These are phyloP conservation scores for Oxycera nigricornis DNA, from an alignment of 2,888 invertebrate species.

Conservation along the genomic window DNA sequence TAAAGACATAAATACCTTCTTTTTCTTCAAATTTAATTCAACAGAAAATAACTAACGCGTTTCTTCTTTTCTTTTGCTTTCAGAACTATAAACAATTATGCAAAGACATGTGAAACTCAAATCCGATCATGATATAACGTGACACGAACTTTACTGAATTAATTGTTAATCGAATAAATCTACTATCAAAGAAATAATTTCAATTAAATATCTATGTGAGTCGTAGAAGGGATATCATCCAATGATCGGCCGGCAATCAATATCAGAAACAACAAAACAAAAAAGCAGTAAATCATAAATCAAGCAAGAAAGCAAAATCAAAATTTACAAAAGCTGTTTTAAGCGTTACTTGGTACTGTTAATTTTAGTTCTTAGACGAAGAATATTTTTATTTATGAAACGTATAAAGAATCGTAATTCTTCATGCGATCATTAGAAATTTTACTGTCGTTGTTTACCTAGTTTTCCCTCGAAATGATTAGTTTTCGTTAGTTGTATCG, in stretches of 20 bases:
- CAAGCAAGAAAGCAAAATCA: slow-evolving; percentile 11
- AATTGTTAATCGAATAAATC: too few relatives aligned
- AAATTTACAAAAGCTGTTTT: slow-evolving; percentile 24
- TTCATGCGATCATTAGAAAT: background rate
- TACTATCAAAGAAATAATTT: too few relatives aligned
- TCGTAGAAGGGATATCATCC: too few relatives aligned
- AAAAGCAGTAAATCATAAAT: slow-evolving; percentile 17
- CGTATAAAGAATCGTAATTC: background rate
- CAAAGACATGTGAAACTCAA: slow-evolving; percentile 35
- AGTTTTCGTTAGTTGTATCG: background rate
- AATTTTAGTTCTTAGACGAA: background rate
- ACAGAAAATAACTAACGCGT: background rate
- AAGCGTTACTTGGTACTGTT: background rate
- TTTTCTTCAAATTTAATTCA: too few relatives aligned
- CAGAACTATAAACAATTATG: slow-evolving; percentile 39
- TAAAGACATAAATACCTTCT: too few relatives aligned
- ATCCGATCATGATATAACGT: slow-evolving; percentile 34
- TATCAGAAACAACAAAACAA: background rate
- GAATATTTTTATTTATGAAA: slow-evolving; percentile 12
- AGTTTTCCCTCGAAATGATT: background rate
- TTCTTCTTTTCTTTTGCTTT: background rate
- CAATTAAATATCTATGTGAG: too few relatives aligned
- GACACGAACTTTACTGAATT: too few relatives aligned
- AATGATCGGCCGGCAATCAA: background rate
- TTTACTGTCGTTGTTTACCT: slow-evolving; percentile 15